Percentiles rank a stretch among this genome's conserved stretches.
These are phyloP conservation scores for Drosophila insularis DNA, from an alignment of 1,140 invertebrate genomes.

Conservation along the genomic window DNA sequence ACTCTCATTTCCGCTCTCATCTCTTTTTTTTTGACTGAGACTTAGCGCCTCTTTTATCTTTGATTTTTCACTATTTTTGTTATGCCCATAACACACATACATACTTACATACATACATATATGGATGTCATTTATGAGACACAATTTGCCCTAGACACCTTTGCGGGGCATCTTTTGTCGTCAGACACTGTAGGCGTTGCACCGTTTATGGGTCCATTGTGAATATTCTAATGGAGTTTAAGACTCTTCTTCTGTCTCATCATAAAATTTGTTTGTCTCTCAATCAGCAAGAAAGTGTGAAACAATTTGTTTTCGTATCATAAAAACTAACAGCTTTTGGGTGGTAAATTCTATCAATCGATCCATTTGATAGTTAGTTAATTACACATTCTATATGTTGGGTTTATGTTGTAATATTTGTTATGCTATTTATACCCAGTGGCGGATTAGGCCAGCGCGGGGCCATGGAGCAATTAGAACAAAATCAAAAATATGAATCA, in stretches of 20 bases:
- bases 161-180: not conserved
- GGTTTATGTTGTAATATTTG: too few relatives aligned
- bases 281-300: constrained; percentile 68
- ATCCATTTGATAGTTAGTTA: not conserved
- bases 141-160: constrained; percentile 28
- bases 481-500: too few relatives aligned
- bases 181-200: constrained; percentile 45
- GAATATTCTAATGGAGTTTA: constrained; percentile 9
- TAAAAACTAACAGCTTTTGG: not conserved
- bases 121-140: constrained; percentile 8
- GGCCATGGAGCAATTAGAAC: too few relatives aligned
- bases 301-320: constrained; percentile 55
- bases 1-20: constrained; percentile 66
- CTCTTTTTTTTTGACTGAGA: constrained; percentile 15
- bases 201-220: constrained; percentile 36
- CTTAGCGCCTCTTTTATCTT: constrained; percentile 66
- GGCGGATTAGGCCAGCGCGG: too few relatives aligned
- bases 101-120: not conserved
- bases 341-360: not conserved
- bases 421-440: too few relatives aligned
- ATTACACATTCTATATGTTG: not conserved
- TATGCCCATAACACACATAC: not conserved
- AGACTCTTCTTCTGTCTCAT: constrained; percentile 13
- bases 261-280: constrained; percentile 60
- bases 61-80: constrained; percentile 17